A percentile compares a stretch with the other conserved stretches of the same genome.
phyloP scores from a whole-genome alignment of 2,888 invertebrate genomes.

The Lasioglossum figueresi region DNA sequence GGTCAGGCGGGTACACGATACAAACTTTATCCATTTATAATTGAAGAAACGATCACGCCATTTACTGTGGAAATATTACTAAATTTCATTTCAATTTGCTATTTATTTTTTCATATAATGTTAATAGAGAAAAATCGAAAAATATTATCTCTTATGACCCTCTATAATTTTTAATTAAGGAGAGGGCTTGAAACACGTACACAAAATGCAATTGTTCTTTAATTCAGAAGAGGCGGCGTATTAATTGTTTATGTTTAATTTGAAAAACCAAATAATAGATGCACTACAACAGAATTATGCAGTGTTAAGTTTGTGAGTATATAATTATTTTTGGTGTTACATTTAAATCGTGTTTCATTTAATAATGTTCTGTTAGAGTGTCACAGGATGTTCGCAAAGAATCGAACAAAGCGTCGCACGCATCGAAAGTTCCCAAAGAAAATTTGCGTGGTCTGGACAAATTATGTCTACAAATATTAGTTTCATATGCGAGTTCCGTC shows the following conservation, averaged over 20 bases:
- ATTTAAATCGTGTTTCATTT: neutral
- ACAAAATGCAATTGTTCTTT: no score
- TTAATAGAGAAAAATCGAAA: neutral
- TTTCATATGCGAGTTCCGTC: constrained; percentile 12
- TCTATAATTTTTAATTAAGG: neutral
- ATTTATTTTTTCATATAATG: neutral
- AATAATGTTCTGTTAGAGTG: neutral
- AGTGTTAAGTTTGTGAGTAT: neutral
- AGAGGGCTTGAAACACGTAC: no score
- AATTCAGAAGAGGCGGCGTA: neutral
- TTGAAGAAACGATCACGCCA: neutral
- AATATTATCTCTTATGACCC: neutral
- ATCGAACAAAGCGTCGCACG: neutral
- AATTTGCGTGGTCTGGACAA: constrained; percentile 19
- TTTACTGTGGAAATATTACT: neutral
- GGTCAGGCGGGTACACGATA: constrained; percentile 22
- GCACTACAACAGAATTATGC: neutral
- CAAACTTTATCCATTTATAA: constrained; percentile 8
- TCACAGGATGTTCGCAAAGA: neutral
- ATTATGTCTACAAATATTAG: constrained; percentile 31
- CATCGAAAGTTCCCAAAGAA: constrained; percentile 4
- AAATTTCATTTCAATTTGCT: neutral
- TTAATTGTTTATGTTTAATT: neutral
- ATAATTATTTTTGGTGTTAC: neutral
- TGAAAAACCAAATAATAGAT: neutral